A percentile compares a stretch with the other conserved stretches of the same genome.
phyloP scores from a whole-genome alignment of 2,113 vertebrate species.

The Dipodomys ordii region DNA sequence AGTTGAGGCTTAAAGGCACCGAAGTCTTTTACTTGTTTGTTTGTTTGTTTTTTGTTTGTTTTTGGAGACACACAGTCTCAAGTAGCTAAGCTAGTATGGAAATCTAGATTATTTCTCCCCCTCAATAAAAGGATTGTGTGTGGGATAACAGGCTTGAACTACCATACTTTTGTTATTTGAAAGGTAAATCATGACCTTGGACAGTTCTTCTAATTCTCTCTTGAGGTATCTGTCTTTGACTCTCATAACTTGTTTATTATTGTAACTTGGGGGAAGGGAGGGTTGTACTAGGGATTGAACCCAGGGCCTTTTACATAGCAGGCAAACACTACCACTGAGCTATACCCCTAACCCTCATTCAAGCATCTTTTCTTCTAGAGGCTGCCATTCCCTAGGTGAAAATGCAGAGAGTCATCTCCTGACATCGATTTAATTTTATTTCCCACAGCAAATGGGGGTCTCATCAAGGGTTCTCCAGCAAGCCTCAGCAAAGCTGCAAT shows the following conservation, averaged over 20 bases:
- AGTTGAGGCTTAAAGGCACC: background rate
- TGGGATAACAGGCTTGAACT: no score
- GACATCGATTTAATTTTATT: background rate
- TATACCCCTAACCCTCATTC: background rate
- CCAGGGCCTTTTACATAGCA: no score
- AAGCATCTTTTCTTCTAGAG: background rate
- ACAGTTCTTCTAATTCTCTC: background rate
- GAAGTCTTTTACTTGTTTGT: no score
- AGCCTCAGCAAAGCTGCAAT: background rate
- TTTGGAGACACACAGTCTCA: no score
- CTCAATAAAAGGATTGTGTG: no score
- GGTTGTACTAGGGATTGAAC: no score
- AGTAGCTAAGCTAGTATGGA: no score
- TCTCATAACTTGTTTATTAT: background rate
- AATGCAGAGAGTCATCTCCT: background rate
- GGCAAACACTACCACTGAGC: no score
- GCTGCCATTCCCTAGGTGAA: background rate
- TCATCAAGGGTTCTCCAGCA: background rate
- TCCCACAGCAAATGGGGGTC: background rate
- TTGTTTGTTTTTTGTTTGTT: no score
- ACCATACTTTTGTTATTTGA: background rate
- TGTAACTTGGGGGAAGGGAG: no score
- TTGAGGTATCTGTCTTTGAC: background rate
- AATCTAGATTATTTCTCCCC: no score
- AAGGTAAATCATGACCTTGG: background rate